Evolutionary conservation across 1,140 invertebrate species (phyloP).

Genomic region (Limonius californicus): DNA sequence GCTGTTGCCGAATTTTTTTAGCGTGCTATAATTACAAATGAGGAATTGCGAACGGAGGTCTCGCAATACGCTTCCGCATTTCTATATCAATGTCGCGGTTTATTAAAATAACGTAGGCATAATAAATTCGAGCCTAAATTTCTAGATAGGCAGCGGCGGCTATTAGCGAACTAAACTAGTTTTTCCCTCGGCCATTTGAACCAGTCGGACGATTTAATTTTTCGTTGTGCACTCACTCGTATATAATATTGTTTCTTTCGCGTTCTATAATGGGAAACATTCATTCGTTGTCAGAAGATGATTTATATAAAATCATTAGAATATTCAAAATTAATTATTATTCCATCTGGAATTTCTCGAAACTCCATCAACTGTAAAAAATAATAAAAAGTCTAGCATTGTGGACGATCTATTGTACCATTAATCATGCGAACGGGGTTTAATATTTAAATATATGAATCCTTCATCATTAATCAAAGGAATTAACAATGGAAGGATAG

Average conservation of each 20-base stretch:
- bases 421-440: neutral
- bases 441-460: conserved; percentile 2
- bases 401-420: conserved; percentile 1
- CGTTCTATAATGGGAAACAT: neutral
- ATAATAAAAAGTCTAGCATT: conserved; percentile 1
- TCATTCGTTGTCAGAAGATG: neutral
- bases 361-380: neutral
- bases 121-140: no score
- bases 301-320: conserved; percentile 2
- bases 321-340: conserved; percentile 1
- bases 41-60: no score
- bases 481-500: conserved; percentile 1
- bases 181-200: neutral
- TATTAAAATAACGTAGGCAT: no score
- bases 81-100: no score
- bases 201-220: neutral
- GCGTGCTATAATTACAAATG: no score
- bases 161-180: neutral
- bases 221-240: neutral
- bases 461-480: conserved; percentile 1
- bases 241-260: neutral
- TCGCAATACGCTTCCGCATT: neutral
- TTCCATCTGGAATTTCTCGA: conserved; percentile 1
- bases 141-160: no score
- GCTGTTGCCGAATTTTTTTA: no score